Evolutionary conservation across 1,140 invertebrate species (phyloP).

Genomic region (Brachionus calyciflorus): DNA sequence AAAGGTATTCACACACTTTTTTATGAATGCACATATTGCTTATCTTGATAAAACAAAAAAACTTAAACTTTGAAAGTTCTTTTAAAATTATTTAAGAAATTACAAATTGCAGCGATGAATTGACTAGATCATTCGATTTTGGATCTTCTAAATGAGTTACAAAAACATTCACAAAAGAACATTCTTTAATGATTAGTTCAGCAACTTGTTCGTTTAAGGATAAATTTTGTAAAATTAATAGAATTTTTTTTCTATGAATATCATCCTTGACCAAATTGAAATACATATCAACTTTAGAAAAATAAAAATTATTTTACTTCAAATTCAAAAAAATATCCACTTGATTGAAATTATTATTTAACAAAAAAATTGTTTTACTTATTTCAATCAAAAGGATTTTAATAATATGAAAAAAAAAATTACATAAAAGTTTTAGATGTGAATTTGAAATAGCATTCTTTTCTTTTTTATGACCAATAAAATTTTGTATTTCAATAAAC

Average conservation of each 20-base stretch:
- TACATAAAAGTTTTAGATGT: conserved; percentile 14
- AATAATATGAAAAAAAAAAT: too few relatives aligned
- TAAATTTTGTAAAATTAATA: conserved; percentile 15
- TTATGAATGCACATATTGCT: conserved; percentile 23
- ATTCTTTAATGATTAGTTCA: background rate
- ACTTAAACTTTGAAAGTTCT: background rate
- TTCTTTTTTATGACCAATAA: background rate
- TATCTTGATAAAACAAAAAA: too few relatives aligned
- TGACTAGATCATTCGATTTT: background rate
- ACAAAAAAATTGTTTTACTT: background rate
- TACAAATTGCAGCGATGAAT: conserved; percentile 5
- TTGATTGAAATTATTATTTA: too few relatives aligned
- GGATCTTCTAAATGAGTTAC: conserved; percentile 10
- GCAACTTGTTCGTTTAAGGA: conserved; percentile 7
- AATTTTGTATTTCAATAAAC: conserved; percentile 29
- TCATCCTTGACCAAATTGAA: conserved; percentile 20
- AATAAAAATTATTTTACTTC: background rate
- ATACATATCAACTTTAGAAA: conserved; percentile 10
- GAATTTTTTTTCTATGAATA: background rate
- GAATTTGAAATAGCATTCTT: background rate
- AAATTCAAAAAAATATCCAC: background rate
- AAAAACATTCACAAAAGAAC: conserved; percentile 20
- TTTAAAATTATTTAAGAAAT: background rate
- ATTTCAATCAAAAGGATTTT: too few relatives aligned
- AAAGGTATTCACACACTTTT: background rate